Evolutionary conservation across 2,888 invertebrate genomes (phyloP), one percentile per base, ranked within the genome.

Genomic region (Tipula confusa): DNA sequence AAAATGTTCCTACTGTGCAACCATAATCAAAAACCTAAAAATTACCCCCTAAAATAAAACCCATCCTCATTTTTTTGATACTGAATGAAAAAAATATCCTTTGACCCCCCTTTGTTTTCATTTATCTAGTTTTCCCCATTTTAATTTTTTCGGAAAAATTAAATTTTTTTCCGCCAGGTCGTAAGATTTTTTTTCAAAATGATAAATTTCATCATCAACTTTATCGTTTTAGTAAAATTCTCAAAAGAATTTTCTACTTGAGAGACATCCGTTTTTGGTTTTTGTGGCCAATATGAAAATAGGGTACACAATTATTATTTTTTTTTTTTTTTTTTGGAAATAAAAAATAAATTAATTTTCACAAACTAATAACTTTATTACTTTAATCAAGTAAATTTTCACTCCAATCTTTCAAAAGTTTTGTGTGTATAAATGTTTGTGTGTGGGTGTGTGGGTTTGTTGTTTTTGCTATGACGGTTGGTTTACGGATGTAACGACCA

Each of bases 51-150:
- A 24, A 64, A 64, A 43, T 15, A 15, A 3, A 18, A 7, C 24
- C 64, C 64, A 64, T 64, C 24, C 64, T 7, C 43, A 43, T 64
- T 64, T 64, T 24, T 24, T 18, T 24, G 24, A 64, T 24, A 24
- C 18, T 9, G 2, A 64, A 64, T 64, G 24, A 64, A 64, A 64
- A 64, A 48, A 33, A 33, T 9, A 33, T 64, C 64, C 64, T 64
- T 64, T 64, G 64, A 64, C 64, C 64, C 64, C 64, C 64, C 64
- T 64, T 64, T 64, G 64, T 64, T 64, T 64, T 24, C 18, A 24
- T 64, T 64, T 64, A 64, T 64, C 64, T 64, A 24, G 24, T 64
- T 64, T 64, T 64, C 24, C 15, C 9, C 9, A n/a, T 64, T 64
- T 64, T 64, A 64, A 64, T 64, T 64, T 64, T 64, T 64, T 64